Base-by-base conservation (phyloP, 2,113 vertebrate species). In the Peromyscus polionotus region DNA sequence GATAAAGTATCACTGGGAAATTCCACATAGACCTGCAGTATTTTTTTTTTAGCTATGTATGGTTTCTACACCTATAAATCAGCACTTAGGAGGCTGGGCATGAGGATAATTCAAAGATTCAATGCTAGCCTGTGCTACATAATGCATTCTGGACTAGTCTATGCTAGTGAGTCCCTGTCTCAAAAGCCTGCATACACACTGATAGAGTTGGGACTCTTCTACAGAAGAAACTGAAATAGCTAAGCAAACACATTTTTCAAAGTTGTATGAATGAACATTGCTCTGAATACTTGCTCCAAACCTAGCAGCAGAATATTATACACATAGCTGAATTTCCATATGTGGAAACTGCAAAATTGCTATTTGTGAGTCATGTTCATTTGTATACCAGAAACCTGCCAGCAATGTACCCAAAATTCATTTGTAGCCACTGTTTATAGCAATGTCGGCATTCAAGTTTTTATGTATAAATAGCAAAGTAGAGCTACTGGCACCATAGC, bases 301-400 rank as follows among this genome's bases (percentile, higher is more conserved):
- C 98, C 98, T 98, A 98, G 97, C 98, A 98, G 95, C 95, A 98
- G 98, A 98, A 98, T 98, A 98, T 98, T 98, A 98, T 97, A 98
- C 86, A 98, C 95, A 98, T 97, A 97, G 96, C 97, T 98, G 94
- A 98, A 98, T 98, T 99, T 98, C 98, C 98, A 98, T 99, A 98
- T 98, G 98, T 98, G 95, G 98, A 98, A 99, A 98, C 97, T 97
- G 39, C 98, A 98, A 98, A 98, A 98, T 98, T 98, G 98, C 98
- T 98, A 98, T 99, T 99, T 99, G 98, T 98, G 98, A 98, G 98
- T 98, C 98, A 97, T 98, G 98, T 98, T 98, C 98, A 98, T 98
- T 99, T 98, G 98, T 98, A 98, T 98, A 98, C 98, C 98, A 98
- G 98, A 98, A 98, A 98, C 98, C 97, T 98, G 98, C 97, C 98